Base-by-base conservation (phyloP, 2,113 vertebrate species). In the Scomber colias region DNA sequence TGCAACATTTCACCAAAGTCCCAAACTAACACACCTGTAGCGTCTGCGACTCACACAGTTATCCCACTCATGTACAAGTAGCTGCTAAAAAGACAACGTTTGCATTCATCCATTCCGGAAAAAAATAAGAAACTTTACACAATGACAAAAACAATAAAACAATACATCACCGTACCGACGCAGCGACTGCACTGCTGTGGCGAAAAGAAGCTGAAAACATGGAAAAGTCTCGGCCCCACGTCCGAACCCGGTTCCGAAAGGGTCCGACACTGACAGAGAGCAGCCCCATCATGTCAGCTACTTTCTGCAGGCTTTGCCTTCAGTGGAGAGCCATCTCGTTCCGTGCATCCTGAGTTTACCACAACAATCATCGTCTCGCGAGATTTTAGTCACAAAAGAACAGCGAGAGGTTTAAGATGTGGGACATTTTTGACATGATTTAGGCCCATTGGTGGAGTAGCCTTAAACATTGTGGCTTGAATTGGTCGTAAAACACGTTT, bases 221-320 rank as follows among this genome's bases (percentile, higher is more conserved):
- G 7, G 62, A 51, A 1, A 81, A 53, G 12, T 77, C 50, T 74
- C 78, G 75, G 15, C 74, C 84, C 83, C 83, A 87, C 11, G 50
- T 64, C 59, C 87, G 63, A 5, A 79, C 40, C 0, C 82, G 80
- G 72, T 66, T 83, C 72, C 84, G 71, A 66, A 88, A 56, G 2
- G 72, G 76, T 3, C 71, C 68, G 2, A 80, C 61, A 35, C 59
- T 60, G 30, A 57, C 16, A 40, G 68, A 81, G 1, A 92, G n/a
- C 3, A 89, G 63, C 13, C 75, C 83, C 87, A 93, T 90, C 16
- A 44, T 62, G 12, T 56, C 72, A 4, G 55, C 57, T 0, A 0
- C 21, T 4, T 0, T 6, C 19, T 0, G 27, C 15, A 3, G 4
- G 30, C 27, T 66, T 27, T 16, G 35, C 2, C 3, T 1, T 4